Percentiles rank a stretch among this genome's conserved stretches.
Evolutionary conservation across 2,113 vertebrate species (phyloP).

Genomic region (Elaphurus davidianus): DNA sequence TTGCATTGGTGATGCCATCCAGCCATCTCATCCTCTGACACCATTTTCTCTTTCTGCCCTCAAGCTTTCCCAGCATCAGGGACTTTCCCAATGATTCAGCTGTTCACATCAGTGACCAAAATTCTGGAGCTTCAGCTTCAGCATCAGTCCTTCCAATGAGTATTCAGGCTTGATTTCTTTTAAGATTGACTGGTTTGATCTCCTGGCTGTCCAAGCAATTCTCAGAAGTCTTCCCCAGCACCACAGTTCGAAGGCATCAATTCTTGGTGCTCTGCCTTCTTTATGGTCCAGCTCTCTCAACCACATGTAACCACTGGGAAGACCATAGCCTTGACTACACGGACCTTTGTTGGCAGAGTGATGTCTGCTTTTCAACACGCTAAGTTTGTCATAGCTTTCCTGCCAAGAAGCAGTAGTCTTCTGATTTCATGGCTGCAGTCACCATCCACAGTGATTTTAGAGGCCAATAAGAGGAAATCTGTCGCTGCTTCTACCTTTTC

Average conservation of each 20-base stretch:
- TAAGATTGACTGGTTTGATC: neutral
- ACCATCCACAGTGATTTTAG: neutral
- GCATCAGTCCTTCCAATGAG: neutral
- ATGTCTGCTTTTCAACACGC: neutral
- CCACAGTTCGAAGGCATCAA: neutral
- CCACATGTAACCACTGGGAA: neutral
- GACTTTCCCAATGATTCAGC: neutral
- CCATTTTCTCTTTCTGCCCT: neutral
- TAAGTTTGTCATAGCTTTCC: neutral
- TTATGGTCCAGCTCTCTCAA: neutral
- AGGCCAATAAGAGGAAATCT: neutral
- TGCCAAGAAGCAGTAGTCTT: neutral
- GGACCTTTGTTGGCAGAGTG: neutral
- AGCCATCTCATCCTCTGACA: neutral
- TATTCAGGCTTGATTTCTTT: neutral
- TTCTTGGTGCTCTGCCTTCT: neutral
- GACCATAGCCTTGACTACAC: neutral
- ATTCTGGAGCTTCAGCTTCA: neutral
- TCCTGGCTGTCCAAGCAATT: neutral
- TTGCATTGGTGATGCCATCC: neutral
- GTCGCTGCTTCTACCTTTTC: neutral
- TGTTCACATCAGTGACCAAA: neutral
- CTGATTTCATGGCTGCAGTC: neutral
- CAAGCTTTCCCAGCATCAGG: neutral
- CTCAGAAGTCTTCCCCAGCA: neutral